Conservation (phyloP, 2,113 vertebrate species). For the Mesocricetus auratus region DNA sequence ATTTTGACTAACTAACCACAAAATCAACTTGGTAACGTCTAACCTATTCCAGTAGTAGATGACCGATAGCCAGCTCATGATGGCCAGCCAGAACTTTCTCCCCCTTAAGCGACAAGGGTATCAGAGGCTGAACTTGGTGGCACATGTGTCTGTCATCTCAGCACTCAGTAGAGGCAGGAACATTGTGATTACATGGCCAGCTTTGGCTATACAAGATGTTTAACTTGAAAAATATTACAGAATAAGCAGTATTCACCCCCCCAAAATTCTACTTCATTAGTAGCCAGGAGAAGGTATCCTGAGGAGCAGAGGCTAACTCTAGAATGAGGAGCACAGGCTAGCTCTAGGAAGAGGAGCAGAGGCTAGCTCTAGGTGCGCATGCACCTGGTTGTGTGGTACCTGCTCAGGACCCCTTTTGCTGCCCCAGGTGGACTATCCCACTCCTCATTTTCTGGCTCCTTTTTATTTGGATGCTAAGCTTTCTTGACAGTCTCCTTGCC, state of each 20-base stretch:
- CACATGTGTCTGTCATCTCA: neutral
- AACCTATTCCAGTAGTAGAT: neutral
- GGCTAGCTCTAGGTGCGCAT: neutral
- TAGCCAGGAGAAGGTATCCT: neutral
- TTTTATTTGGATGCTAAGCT: neutral
- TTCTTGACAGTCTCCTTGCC: neutral
- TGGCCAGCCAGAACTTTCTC: neutral
- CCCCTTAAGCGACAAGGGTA: neutral
- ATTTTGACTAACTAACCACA: conserved; percentile 33
- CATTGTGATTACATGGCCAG: neutral
- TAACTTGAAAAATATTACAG: neutral
- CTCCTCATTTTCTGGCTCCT: neutral
- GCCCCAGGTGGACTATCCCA: neutral
- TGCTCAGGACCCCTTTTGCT: neutral
- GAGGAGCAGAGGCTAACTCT: neutral
- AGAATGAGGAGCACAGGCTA: neutral
- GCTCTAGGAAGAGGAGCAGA: neutral
- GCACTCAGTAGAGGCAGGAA: neutral
- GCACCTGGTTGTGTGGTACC: neutral
- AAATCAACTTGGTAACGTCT: neutral
- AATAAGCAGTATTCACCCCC: neutral
- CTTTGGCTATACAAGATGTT: neutral
- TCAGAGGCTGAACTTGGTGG: neutral
- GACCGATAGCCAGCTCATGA: neutral
- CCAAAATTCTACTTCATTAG: conserved; percentile 17